Percentiles rank a stretch among this genome's conserved stretches.
Evolutionary conservation across 2,797 vertebrate genomes (phyloP).

Genomic region (Antrozous pallidus): DNA sequence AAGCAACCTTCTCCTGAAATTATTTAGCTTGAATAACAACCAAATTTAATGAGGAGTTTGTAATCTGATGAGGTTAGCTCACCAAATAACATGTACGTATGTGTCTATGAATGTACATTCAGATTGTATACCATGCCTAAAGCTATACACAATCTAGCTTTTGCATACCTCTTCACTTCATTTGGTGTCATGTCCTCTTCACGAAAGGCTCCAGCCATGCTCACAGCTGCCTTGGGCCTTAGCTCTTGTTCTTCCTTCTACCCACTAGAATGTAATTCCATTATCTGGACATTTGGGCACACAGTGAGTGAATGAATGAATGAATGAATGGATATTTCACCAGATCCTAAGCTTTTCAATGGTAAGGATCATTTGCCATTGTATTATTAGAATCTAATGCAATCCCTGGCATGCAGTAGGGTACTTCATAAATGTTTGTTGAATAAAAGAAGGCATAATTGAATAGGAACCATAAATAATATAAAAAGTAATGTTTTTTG

Average conservation of each 20-base stretch:
- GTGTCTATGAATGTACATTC: not conserved
- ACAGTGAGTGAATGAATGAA: slow-evolving; percentile 12
- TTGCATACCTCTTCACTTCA: not conserved
- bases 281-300: not conserved
- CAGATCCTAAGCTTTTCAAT: not conserved
- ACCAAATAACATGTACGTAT: not conserved
- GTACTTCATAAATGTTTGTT: no score
- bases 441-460: not conserved
- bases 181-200: not conserved
- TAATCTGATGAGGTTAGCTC: not conserved
- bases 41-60: not conserved
- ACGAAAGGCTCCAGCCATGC: not conserved
- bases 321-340: slow-evolving; percentile 15
- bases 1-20: not conserved
- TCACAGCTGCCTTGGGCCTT: not conserved
- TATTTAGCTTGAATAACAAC: not conserved
- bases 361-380: not conserved
- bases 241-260: not conserved
- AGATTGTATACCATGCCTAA: not conserved
- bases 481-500: slow-evolving; percentile 4
- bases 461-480: slow-evolving; percentile 11
- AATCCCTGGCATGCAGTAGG: not conserved
- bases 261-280: not conserved
- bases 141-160: not conserved
- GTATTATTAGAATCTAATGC: not conserved